Conservation (phyloP, 2,797 vertebrate species). For the Bovichtus variegatus region DNA sequence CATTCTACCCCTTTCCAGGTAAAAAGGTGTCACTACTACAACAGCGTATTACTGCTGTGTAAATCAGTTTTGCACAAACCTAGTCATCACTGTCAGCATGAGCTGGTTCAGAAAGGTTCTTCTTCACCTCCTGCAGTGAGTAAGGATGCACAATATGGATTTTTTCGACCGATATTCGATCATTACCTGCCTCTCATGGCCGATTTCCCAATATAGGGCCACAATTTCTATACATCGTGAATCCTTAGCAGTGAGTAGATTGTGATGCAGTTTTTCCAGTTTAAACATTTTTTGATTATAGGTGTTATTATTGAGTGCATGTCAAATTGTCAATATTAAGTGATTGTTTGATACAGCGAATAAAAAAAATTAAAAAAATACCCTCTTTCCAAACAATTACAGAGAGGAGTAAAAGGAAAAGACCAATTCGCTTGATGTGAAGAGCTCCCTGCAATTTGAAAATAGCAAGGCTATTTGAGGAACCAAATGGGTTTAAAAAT, state of each 20-base stretch:
- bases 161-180: too few relatives aligned
- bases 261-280: slow-evolving; percentile 1
- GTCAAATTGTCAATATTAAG: slow-evolving; percentile 14
- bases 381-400: neutral
- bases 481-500: slow-evolving; percentile 57
- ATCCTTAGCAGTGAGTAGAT: too few relatives aligned
- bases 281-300: too few relatives aligned
- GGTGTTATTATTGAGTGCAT: slow-evolving; percentile 15
- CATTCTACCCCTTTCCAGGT: neutral
- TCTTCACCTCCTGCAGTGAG: slow-evolving; percentile 10
- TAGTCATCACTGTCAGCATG: slow-evolving; percentile 37
- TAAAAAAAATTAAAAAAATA: neutral
- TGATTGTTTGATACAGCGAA: slow-evolving; percentile 4
- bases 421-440: slow-evolving; percentile 14
- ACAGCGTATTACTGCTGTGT: slow-evolving; percentile 7
- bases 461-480: slow-evolving; percentile 48
- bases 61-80: slow-evolving; percentile 30
- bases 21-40: neutral
- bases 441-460: slow-evolving; percentile 34
- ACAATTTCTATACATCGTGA: too few relatives aligned
- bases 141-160: too few relatives aligned
- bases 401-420: slow-evolving; percentile 35
- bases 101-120: slow-evolving; percentile 23
- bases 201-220: too few relatives aligned
- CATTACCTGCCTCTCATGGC: too few relatives aligned